Evolutionary conservation across 2,888 invertebrate species (phyloP).

Genomic region (Oxystoma pomonae): DNA sequence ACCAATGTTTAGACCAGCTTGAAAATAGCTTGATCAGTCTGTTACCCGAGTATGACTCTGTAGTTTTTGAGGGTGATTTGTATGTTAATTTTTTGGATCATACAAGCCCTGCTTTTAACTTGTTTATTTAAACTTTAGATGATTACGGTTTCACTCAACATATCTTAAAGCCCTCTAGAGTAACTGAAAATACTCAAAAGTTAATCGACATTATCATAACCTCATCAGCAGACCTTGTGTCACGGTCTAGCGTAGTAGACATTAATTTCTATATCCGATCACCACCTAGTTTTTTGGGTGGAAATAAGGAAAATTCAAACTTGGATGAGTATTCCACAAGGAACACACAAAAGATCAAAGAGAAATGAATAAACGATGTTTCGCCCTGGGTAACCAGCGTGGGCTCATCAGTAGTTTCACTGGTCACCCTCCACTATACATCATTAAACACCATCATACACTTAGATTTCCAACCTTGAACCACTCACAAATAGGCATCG

Average conservation of each 20-base stretch:
- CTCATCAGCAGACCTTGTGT: background rate
- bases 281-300: conserved; percentile 1
- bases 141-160: background rate
- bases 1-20: background rate
- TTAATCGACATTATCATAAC: background rate
- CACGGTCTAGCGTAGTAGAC: background rate
- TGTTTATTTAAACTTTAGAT: background rate
- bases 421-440: too few relatives aligned
- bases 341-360: too few relatives aligned
- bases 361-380: too few relatives aligned
- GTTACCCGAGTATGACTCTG: background rate
- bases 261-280: background rate
- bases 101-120: background rate
- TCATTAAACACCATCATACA: too few relatives aligned
- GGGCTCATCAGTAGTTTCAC: too few relatives aligned
- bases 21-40: conserved; percentile 1
- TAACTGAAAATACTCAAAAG: background rate
- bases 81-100: background rate
- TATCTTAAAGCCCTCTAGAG: background rate
- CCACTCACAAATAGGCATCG: too few relatives aligned
- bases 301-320: too few relatives aligned
- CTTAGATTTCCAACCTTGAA: too few relatives aligned
- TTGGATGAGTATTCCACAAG: too few relatives aligned
- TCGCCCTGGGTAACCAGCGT: too few relatives aligned
- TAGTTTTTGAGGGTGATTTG: conserved; percentile 1